A percentile compares a stretch with the other conserved stretches of the same genome.
These are phyloP conservation scores for Leptodactylus fallax DNA, from an alignment of 2,797 vertebrate genomes.

Conservation along the genomic window DNA sequence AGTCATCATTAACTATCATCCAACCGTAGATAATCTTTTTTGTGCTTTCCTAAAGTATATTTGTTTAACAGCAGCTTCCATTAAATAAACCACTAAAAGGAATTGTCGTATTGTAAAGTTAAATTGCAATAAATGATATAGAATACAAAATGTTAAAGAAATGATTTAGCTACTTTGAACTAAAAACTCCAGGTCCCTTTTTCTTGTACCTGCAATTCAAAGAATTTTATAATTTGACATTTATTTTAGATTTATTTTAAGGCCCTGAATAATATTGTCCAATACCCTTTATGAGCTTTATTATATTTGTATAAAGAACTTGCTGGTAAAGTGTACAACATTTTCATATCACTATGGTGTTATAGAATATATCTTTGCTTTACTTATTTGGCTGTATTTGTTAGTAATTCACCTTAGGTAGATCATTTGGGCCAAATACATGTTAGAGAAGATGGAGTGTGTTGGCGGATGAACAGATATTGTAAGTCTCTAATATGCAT, in stretches of 20 bases:
- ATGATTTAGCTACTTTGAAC: constrained; percentile 20
- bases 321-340: neutral
- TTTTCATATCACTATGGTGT: neutral
- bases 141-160: constrained; percentile 38
- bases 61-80: constrained; percentile 62
- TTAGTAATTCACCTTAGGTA: neutral
- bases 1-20: constrained; percentile 66
- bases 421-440: neutral
- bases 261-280: neutral
- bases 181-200: neutral
- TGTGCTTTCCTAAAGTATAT: constrained; percentile 64
- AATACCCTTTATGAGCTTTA: neutral
- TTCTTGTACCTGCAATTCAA: neutral
- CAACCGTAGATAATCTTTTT: constrained; percentile 68
- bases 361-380: neutral
- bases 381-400: neutral
- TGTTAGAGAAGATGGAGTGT: neutral
- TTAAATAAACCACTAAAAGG: constrained; percentile 62
- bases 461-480: neutral
- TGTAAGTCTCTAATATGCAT: too few relatives aligned
- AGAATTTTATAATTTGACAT: constrained; percentile 28
- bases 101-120: constrained; percentile 65
- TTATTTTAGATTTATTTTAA: constrained; percentile 3
- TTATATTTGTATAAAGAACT: neutral
- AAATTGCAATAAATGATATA: constrained; percentile 56